Evolutionary conservation across 1,140 invertebrate species (phyloP).

Genomic region (Heliconius congener): DNA sequence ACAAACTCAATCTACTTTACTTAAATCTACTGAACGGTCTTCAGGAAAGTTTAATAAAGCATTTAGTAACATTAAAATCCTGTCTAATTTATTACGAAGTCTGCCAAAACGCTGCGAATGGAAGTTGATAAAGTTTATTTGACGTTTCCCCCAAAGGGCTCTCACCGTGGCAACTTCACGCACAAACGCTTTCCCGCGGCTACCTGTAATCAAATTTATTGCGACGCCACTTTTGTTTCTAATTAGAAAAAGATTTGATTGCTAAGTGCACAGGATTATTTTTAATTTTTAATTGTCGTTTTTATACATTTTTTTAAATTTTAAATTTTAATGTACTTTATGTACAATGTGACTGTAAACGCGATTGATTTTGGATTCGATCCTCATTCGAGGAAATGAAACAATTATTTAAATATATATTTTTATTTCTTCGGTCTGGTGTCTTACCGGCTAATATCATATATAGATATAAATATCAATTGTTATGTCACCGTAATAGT

Average conservation of each 20-base stretch:
- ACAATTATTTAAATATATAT: too few relatives aligned
- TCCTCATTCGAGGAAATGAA: too few relatives aligned
- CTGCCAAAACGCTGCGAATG: slow-evolving; percentile 46
- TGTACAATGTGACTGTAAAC: too few relatives aligned
- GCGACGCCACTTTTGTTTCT: slow-evolving; percentile 34
- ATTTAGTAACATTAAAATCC: slow-evolving; percentile 1
- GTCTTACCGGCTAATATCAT: too few relatives aligned
- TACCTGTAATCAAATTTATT: slow-evolving; percentile 52
- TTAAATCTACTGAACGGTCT: not conserved
- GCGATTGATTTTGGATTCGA: too few relatives aligned
- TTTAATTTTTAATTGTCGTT: slow-evolving; percentile 5
- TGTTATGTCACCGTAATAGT: too few relatives aligned
- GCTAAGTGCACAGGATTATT: slow-evolving; percentile 25
- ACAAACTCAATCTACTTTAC: not conserved
- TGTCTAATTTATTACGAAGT: slow-evolving; percentile 38
- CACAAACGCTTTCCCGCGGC: slow-evolving; percentile 45
- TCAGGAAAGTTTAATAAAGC: not conserved
- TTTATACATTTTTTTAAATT: not conserved
- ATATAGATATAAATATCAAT: too few relatives aligned
- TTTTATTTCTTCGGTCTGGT: too few relatives aligned
- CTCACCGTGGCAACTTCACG: slow-evolving; percentile 42
- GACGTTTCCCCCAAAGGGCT: slow-evolving; percentile 53
- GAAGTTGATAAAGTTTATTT: slow-evolving; percentile 60
- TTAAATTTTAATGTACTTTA: not conserved
- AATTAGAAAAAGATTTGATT: slow-evolving; percentile 48